Evolutionary conservation across 2,888 invertebrate genomes (phyloP).

Genomic region (Yponomeuta sedellus): DNA sequence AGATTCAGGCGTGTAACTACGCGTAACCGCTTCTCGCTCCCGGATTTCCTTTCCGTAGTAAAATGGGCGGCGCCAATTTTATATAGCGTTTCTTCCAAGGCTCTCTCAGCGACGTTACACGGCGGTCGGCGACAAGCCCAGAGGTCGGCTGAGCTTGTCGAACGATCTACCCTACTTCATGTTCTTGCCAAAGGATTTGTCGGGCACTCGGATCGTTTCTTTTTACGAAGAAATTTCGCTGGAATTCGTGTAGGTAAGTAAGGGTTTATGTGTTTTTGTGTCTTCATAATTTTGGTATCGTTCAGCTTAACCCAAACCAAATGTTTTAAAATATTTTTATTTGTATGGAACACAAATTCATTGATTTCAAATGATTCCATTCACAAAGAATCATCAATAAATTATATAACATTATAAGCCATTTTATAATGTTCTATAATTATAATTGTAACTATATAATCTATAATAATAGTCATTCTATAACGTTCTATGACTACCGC

Average conservation of each 20-base stretch:
- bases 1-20: constrained; percentile 72
- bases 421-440: too few relatives aligned
- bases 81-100: constrained; percentile 61
- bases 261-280: not conserved
- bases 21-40: constrained; percentile 74
- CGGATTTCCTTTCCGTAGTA: constrained; percentile 76
- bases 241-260: constrained; percentile 52
- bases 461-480: too few relatives aligned
- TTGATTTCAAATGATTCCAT: too few relatives aligned
- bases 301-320: not conserved
- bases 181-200: constrained; percentile 74
- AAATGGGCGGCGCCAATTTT: constrained; percentile 74
- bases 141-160: constrained; percentile 59
- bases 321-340: too few relatives aligned
- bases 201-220: constrained; percentile 68
- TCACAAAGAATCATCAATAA: too few relatives aligned
- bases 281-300: not conserved
- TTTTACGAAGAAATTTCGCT: constrained; percentile 63
- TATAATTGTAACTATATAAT: too few relatives aligned
- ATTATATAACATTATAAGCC: too few relatives aligned
- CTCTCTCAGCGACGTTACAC: constrained; percentile 22
- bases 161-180: constrained; percentile 72
- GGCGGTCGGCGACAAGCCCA: constrained; percentile 54
- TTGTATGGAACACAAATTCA: too few relatives aligned
- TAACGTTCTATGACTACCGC: too few relatives aligned